Evolutionary conservation across 2,797 vertebrate genomes (phyloP).

Genomic region (Xenops minutus): DNA sequence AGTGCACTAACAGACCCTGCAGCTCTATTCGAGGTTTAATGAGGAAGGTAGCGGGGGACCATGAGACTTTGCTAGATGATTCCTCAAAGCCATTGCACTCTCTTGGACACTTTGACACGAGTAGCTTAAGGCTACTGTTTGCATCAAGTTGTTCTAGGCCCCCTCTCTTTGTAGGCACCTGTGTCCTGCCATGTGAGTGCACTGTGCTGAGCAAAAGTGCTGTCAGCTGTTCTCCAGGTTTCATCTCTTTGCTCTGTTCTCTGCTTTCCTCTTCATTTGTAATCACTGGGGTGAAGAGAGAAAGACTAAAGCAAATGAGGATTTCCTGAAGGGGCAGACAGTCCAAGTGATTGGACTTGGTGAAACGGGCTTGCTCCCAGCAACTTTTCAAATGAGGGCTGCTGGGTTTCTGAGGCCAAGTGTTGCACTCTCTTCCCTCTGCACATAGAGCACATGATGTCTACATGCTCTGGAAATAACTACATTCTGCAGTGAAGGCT

Average conservation of each 20-base stretch:
- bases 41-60: constrained; percentile 37
- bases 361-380: not conserved
- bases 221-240: constrained; percentile 35
- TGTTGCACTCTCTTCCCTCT: not conserved
- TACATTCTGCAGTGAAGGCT: not conserved
- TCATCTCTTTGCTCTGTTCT: constrained; percentile 5
- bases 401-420: not conserved
- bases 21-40: constrained; percentile 47
- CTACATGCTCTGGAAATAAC: not conserved
- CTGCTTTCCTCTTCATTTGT: constrained; percentile 32
- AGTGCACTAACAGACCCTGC: constrained; percentile 13
- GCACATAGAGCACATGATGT: accelerated
- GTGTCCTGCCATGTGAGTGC: constrained; percentile 30
- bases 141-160: constrained; percentile 35
- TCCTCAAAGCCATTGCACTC: constrained; percentile 48
- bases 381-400: not conserved
- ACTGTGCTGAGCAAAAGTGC: not conserved
- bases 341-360: constrained; percentile 13
- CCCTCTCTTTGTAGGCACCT: constrained; percentile 16
- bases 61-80: constrained; percentile 20
- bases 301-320: not conserved
- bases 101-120: constrained; percentile 37
- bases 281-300: not conserved
- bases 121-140: constrained; percentile 49
- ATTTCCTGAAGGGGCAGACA: constrained; percentile 19